phyloP scores from a whole-genome alignment of 1,140 invertebrate species.

The Zaprionus kolodkinae region DNA sequence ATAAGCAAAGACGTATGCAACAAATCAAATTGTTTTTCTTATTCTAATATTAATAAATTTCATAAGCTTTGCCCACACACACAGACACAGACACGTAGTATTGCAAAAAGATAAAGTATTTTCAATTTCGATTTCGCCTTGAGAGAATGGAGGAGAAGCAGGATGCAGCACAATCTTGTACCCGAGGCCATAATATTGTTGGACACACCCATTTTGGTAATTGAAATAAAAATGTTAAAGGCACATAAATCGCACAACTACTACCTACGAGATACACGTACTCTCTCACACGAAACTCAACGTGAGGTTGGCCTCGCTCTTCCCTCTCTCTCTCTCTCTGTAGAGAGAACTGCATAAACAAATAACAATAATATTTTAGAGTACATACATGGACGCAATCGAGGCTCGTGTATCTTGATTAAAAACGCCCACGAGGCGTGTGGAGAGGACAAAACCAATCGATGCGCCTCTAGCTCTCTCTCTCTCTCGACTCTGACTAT shows the following conservation, averaged over 20 bases:
- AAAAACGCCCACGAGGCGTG: constrained; percentile 55
- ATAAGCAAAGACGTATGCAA: background rate
- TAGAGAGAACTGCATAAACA: constrained; percentile 39
- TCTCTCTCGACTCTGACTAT: constrained; percentile 27
- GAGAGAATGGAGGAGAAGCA: background rate
- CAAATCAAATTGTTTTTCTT: background rate
- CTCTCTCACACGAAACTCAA: background rate
- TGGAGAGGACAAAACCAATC: constrained; percentile 33
- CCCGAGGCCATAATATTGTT: constrained; percentile 20
- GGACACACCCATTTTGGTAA: constrained; percentile 47
- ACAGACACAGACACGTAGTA: background rate
- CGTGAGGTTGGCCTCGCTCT: background rate
- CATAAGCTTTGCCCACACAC: background rate
- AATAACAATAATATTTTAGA: constrained; percentile 57
- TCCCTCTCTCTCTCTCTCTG: constrained; percentile 7
- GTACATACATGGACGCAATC: constrained; percentile 30
- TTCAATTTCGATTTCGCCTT: background rate
- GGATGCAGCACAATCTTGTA: constrained; percentile 9
- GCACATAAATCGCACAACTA: constrained; percentile 31
- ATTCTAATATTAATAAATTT: background rate
- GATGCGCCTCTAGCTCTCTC: constrained; percentile 25
- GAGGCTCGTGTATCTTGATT: constrained; percentile 64
- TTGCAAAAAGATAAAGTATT: constrained; percentile 9
- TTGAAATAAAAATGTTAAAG: constrained; percentile 50
- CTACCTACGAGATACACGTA: constrained; percentile 29